A percentile compares a stretch with the other conserved stretches of the same genome.
Conservation (phyloP, 2,797 vertebrate genomes). For the Petrocephalus sullivani region DNA sequence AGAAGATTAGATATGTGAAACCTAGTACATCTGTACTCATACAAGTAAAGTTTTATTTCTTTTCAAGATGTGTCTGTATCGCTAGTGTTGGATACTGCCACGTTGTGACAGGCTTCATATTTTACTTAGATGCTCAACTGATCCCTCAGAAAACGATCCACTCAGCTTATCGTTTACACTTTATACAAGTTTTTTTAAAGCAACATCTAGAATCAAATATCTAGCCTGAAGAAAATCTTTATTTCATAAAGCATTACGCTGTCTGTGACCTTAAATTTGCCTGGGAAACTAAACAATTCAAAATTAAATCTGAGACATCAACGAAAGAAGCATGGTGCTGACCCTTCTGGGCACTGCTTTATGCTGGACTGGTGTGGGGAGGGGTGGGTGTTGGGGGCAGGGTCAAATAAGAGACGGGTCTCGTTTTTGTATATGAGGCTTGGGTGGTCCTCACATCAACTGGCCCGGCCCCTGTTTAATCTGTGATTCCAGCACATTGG, state of each 20-base stretch:
- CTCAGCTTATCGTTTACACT: neutral
- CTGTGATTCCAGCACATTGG: slow-evolving; percentile 58
- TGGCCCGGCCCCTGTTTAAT: slow-evolving; percentile 61
- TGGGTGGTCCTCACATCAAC: slow-evolving; percentile 65
- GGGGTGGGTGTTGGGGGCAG: neutral
- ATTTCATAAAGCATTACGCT: neutral
- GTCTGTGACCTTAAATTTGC: neutral
- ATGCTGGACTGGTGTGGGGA: neutral
- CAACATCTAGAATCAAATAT: neutral
- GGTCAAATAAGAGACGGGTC: slow-evolving; percentile 15
- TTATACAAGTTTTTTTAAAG: neutral
- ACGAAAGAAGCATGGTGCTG: neutral
- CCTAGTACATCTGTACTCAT: neutral
- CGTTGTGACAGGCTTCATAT: neutral
- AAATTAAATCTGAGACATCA: neutral
- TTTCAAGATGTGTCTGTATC: neutral
- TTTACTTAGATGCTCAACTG: neutral
- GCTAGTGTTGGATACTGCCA: neutral
- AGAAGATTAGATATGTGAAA: neutral
- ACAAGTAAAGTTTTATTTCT: neutral
- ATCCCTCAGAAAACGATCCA: neutral
- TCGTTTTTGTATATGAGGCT: slow-evolving; percentile 50
- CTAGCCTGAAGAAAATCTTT: neutral
- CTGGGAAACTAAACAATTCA: neutral
- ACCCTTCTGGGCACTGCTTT: neutral